Conservation (phyloP, 2,888 invertebrate genomes). For the Dicroscelio sp. region DNA sequence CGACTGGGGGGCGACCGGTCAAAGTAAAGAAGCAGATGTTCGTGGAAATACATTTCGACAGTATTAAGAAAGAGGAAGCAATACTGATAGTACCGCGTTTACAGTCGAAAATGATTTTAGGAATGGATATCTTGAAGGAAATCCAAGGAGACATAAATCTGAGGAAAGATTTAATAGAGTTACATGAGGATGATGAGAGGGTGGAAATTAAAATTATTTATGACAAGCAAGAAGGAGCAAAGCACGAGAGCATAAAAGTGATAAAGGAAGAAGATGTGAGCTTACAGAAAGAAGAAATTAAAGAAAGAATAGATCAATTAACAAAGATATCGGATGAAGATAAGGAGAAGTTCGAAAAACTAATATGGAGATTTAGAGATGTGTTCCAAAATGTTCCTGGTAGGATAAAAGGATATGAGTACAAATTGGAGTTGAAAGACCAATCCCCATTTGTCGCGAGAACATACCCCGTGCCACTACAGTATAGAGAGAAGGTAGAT, state of each 20-base stretch:
- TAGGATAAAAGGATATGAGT: background rate
- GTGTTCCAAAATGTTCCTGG: background rate
- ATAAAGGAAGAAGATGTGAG: background rate
- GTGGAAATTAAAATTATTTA: background rate
- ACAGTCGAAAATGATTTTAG: background rate
- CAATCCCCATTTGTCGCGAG: background rate
- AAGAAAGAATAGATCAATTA: background rate
- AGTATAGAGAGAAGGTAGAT: conserved; percentile 26
- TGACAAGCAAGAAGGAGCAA: background rate
- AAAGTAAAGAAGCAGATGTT: no score
- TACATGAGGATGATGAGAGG: background rate
- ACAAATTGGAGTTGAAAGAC: background rate
- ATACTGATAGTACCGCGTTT: background rate
- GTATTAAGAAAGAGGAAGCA: no score
- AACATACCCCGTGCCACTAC: background rate
- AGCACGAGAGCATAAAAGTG: no score
- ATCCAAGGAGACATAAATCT: background rate
- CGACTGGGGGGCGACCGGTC: no score
- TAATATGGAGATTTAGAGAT: background rate
- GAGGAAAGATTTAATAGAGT: background rate
- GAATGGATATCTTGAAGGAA: background rate
- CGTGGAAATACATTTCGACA: no score
- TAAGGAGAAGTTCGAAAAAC: no score
- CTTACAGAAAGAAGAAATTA: background rate
- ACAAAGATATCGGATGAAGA: background rate